phyloP scores from a whole-genome alignment of 2,888 invertebrate genomes.

The Ectemnius continuus region DNA sequence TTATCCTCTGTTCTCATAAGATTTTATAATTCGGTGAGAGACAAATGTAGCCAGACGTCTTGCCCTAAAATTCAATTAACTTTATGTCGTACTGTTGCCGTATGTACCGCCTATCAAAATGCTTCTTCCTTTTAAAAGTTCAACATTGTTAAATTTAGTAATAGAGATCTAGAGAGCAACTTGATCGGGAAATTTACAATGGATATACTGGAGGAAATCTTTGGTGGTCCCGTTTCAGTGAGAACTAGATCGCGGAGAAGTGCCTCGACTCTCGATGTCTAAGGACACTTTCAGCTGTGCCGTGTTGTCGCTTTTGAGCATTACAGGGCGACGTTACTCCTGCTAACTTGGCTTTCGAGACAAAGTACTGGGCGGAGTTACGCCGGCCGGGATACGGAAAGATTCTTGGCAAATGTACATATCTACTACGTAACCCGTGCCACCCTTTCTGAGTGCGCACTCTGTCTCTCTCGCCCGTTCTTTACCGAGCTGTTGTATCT shows the following conservation, averaged over 20 bases:
- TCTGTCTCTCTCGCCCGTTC: conserved; percentile 14
- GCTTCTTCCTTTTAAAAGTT: no score
- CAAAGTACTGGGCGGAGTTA: conserved; percentile 37
- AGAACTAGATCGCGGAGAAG: conserved; percentile 22
- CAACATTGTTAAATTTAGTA: no score
- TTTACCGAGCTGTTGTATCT: not conserved
- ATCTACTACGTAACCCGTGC: conserved; percentile 19
- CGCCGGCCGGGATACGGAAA: conserved; percentile 23
- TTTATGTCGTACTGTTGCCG: no score
- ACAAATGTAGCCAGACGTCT: no score
- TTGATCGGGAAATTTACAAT: no score
- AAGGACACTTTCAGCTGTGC: conserved; percentile 35
- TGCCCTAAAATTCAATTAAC: no score
- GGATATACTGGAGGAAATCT: conserved; percentile 36
- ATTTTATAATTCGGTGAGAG: no score
- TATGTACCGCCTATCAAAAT: no score
- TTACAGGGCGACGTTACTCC: conserved; percentile 35
- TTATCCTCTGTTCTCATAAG: no score
- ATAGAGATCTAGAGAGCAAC: no score
- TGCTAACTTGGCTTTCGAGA: conserved; percentile 36
- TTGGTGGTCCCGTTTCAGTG: conserved; percentile 31
- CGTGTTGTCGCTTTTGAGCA: conserved; percentile 31
- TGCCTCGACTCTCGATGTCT: conserved; percentile 22
- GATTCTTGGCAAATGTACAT: conserved; percentile 50
- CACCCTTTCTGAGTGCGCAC: conserved; percentile 6